Conservation (phyloP, 2,113 vertebrate species). For the Gulo gulo region DNA sequence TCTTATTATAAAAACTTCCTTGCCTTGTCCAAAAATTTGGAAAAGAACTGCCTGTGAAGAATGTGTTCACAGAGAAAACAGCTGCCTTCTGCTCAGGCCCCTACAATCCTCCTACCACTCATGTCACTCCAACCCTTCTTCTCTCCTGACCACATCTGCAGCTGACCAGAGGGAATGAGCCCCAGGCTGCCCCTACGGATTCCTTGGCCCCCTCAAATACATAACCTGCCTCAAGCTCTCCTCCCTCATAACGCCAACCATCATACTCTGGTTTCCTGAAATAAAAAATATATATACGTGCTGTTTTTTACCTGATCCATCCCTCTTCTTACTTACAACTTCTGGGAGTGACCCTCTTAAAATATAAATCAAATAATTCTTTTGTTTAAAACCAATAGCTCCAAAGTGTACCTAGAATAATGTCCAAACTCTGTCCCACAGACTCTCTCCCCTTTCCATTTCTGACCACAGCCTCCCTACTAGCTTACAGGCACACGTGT, state of each 20-base stretch:
- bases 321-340: neutral
- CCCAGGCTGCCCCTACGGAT: no score
- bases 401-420: neutral
- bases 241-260: neutral
- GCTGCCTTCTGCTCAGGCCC: neutral
- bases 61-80: neutral
- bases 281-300: neutral
- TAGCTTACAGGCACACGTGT: fast-evolving
- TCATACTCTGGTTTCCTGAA: neutral
- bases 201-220: neutral
- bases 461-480: neutral
- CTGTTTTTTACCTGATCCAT: neutral
- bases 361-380: neutral
- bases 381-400: neutral
- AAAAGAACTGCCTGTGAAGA: neutral
- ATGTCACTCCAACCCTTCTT: neutral
- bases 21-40: neutral
- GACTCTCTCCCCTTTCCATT: neutral
- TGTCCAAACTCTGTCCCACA: neutral
- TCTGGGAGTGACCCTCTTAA: neutral
- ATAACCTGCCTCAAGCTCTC: neutral
- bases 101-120: fast-evolving
- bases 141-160: neutral
- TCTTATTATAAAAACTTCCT: neutral
- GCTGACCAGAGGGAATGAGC: neutral